Percentiles rank a stretch among this genome's conserved stretches.
These are phyloP conservation scores for Notamacropus eugenii DNA, from an alignment of 2,797 vertebrate genomes.

Conservation along the genomic window DNA sequence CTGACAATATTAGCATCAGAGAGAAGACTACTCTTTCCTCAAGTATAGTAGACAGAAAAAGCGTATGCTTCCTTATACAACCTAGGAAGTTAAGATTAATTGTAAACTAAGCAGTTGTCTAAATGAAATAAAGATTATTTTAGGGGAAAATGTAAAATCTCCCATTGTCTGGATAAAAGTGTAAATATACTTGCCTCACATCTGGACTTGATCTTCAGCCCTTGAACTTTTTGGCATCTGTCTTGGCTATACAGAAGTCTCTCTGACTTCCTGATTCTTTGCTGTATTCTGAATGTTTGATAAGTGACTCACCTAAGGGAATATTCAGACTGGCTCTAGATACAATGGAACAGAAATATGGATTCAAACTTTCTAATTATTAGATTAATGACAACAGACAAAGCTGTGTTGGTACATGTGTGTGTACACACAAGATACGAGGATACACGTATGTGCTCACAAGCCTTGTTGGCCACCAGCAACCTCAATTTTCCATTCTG, in stretches of 20 bases:
- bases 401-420: background rate
- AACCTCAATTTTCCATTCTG: background rate
- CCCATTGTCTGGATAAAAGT: conserved; percentile 19
- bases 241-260: background rate
- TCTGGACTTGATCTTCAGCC: background rate
- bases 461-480: background rate
- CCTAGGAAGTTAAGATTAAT: conserved; percentile 10
- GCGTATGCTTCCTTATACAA: background rate
- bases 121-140: conserved; percentile 31
- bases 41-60: conserved; percentile 27
- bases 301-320: background rate
- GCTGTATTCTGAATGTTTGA: background rate
- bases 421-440: background rate
- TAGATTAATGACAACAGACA: background rate
- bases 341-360: background rate
- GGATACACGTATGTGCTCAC: background rate
- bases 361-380: background rate
- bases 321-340: background rate
- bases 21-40: background rate
- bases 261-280: background rate
- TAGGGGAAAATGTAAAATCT: conserved; percentile 21
- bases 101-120: conserved; percentile 18
- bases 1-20: conserved; percentile 8
- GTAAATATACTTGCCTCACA: background rate
- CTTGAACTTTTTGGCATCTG: too few relatives aligned